Evolutionary conservation across 2,797 vertebrate species (phyloP).

Genomic region (Otus scops): DNA sequence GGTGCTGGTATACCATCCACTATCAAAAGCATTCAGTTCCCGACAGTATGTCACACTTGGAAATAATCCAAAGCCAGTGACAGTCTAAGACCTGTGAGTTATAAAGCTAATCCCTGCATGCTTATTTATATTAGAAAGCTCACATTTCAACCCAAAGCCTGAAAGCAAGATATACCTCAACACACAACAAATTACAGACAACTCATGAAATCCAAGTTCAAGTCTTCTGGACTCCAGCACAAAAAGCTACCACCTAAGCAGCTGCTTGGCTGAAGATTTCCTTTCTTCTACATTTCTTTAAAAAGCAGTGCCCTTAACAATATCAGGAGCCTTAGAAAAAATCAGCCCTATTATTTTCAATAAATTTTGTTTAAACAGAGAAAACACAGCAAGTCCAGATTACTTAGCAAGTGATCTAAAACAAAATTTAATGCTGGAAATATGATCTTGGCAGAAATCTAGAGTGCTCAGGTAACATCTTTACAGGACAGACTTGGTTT

Average conservation of each 20-base stretch:
- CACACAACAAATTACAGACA: background rate
- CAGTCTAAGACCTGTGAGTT: slow-evolving; percentile 5
- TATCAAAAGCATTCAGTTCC: background rate
- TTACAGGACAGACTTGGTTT: background rate
- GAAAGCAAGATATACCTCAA: slow-evolving; percentile 20
- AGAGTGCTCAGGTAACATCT: background rate
- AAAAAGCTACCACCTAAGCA: background rate
- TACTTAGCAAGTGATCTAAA: background rate
- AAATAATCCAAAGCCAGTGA: slow-evolving; percentile 24
- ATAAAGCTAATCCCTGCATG: background rate
- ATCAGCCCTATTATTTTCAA: background rate
- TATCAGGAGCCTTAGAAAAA: background rate
- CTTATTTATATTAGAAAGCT: slow-evolving; percentile 24
- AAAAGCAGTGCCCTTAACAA: background rate
- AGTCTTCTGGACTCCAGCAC: background rate
- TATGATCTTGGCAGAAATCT: background rate
- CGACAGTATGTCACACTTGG: slow-evolving; percentile 21
- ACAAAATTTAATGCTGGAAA: background rate
- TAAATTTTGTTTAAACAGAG: background rate
- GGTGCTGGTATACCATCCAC: background rate
- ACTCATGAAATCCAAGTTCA: background rate
- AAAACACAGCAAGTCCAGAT: background rate
- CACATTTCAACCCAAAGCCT: slow-evolving; percentile 21
- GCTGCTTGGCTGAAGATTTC: background rate
- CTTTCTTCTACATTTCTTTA: background rate